Percentiles rank a stretch among this genome's conserved stretches.
These are phyloP conservation scores for Ranitomeya variabilis DNA, from an alignment of 2,113 vertebrate genomes.

Conservation along the genomic window DNA sequence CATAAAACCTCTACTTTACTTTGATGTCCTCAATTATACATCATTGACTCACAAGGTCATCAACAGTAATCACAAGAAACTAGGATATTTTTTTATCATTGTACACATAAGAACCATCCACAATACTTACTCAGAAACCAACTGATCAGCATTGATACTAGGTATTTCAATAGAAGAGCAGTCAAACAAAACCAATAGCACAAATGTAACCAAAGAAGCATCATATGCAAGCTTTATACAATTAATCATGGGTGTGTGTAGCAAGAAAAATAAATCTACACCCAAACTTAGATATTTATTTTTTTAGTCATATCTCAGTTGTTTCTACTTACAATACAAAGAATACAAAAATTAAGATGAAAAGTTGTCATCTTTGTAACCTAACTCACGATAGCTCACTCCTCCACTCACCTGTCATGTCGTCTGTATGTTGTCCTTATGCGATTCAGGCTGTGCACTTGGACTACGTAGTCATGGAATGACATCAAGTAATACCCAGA, in stretches of 20 bases:
- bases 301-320: neutral
- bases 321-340: neutral
- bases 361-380: neutral
- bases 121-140: neutral
- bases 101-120: neutral
- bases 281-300: neutral
- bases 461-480: constrained; percentile 14
- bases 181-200: neutral
- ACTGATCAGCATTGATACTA: neutral
- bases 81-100: neutral
- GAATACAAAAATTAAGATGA: neutral
- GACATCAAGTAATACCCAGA: neutral
- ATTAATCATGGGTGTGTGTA: neutral
- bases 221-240: no score
- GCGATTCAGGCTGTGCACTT: constrained; percentile 8
- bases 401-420: constrained; percentile 40
- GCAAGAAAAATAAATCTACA: neutral
- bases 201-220: no score
- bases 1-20: neutral
- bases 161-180: neutral
- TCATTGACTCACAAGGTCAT: neutral
- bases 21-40: neutral
- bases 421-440: neutral
- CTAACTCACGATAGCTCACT: neutral
- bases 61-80: neutral